Percentiles rank a stretch among this genome's conserved stretches.
Evolutionary conservation across 2,888 invertebrate genomes (phyloP).

Genomic region (Drosophila falleni): DNA sequence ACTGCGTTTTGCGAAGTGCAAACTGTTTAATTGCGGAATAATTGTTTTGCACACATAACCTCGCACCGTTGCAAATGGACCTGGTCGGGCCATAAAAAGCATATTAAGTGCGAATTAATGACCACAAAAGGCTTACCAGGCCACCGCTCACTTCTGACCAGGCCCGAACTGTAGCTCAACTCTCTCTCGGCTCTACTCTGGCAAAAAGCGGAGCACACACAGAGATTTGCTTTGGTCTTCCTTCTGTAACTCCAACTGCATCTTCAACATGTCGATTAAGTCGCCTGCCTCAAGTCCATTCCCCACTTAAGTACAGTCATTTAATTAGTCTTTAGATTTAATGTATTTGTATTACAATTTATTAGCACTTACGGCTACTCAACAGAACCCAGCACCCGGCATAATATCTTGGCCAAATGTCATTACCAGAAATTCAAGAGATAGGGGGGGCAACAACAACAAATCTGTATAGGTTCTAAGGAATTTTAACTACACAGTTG

Average conservation of each 20-base stretch:
- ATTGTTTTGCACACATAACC: slow-evolving; percentile 81
- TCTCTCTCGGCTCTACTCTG: slow-evolving; percentile 11
- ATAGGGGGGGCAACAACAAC: background rate
- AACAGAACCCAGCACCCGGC: slow-evolving; percentile 14
- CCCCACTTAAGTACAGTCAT: slow-evolving; percentile 75
- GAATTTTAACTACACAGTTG: slow-evolving; percentile 1
- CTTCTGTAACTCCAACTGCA: slow-evolving; percentile 4
- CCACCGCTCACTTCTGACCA: slow-evolving; percentile 34
- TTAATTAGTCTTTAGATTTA: slow-evolving; percentile 80
- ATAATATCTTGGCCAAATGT: slow-evolving; percentile 18
- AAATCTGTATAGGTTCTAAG: background rate
- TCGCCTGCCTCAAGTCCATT: slow-evolving; percentile 62
- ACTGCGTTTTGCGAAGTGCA: slow-evolving; percentile 70
- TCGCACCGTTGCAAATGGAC: slow-evolving; percentile 76
- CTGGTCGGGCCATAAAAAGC: slow-evolving; percentile 75
- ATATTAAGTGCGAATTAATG: slow-evolving; percentile 82
- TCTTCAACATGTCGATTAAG: slow-evolving; percentile 61
- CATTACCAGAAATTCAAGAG: slow-evolving; percentile 46
- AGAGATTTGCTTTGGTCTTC: slow-evolving; percentile 12
- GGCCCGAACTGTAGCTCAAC: slow-evolving; percentile 20
- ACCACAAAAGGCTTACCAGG: slow-evolving; percentile 74
- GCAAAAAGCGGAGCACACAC: slow-evolving; percentile 69
- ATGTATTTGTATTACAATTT: slow-evolving; percentile 81
- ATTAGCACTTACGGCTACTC: slow-evolving; percentile 70
- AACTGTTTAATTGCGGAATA: slow-evolving; percentile 82